Evolutionary conservation across 2,888 invertebrate species (phyloP), one percentile per base, ranked within the genome.

Genomic region (Ochropleura plecta): DNA sequence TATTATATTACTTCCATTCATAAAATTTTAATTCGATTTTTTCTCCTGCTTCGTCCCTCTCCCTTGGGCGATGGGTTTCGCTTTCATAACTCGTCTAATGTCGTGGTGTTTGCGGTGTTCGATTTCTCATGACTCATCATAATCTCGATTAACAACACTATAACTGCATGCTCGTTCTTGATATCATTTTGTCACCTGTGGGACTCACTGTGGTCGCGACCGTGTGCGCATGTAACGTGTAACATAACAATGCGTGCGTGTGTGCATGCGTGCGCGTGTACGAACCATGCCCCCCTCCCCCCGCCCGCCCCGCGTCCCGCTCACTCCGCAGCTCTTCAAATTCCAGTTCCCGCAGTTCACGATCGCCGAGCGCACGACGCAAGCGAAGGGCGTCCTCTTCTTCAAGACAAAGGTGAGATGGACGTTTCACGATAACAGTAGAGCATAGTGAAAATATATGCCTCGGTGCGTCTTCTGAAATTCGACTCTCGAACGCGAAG

Each of bases 321-420:
- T 95, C 91, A 96, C 92, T 92, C 94, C 92, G 90, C 94, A 96
- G 96, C 95, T 96, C 97, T 94, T 97, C 97, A 92, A 94, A 96
- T 94, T 97, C 96, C 93, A 97, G 97, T 88, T 96, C 97, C 86
- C 96, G 97, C 91, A 94, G 96, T 90, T 94, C 96, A 90, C 91
- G 94, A 83, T 94, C 95, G 60, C 93, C 94, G 75, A 93, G 94
- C 79, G 91, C 95, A 72, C 88, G 95, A 68, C 94, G 96, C 92
- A 95, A 95, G 92, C 90, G 94, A 86, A 91, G 94, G 81, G 94
- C 94, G 4, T 95, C 96, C n/a, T 95, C 96, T 73, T 95, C 96
- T 63, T 95, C 96, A 63, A 92, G 94, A 81, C 96, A 96, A 91
- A 95, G 96, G 96, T 96, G 90, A 91, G 94, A 85, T 74, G 74